These are phyloP conservation scores for Noctuana brunneofusca DNA, from an alignment of 2,888 invertebrate genomes.

Conservation along the genomic window DNA sequence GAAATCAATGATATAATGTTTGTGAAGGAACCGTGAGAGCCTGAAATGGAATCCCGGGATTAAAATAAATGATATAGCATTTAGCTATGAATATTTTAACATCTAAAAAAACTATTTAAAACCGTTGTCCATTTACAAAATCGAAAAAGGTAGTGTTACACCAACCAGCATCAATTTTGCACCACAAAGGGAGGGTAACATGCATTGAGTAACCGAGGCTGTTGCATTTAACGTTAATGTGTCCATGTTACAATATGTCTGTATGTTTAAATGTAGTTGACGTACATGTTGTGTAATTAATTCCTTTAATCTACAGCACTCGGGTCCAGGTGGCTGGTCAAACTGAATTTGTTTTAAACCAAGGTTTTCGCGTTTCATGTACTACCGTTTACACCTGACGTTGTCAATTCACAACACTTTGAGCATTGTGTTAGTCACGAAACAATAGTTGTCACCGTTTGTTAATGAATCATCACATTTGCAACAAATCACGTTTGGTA, in stretches of 20 bases:
- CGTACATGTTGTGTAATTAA: conserved; percentile 49
- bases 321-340: conserved; percentile 55
- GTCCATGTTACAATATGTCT: conserved; percentile 54
- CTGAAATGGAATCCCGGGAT: too few species aligned
- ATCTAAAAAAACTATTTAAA: too few species aligned
- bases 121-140: too few species aligned
- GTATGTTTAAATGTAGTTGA: conserved; percentile 51
- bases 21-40: too few species aligned
- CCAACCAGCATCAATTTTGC: conserved; percentile 40
- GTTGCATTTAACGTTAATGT: conserved; percentile 57
- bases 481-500: neutral
- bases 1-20: too few species aligned
- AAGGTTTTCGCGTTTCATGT: neutral
- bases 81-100: too few species aligned
- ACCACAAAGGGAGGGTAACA: conserved; percentile 25
- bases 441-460: neutral
- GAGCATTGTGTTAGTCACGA: neutral
- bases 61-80: too few species aligned
- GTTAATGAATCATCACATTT: neutral
- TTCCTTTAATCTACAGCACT: conserved; percentile 51
- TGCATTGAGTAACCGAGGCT: conserved; percentile 56
- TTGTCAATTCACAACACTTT: neutral
- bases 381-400: neutral
- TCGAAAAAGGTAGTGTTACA: too few species aligned
- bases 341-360: neutral